Percentiles rank a stretch among this genome's conserved stretches.
These are phyloP conservation scores for Arion vulgaris DNA, from an alignment of 1,140 invertebrate genomes.

Conservation along the genomic window DNA sequence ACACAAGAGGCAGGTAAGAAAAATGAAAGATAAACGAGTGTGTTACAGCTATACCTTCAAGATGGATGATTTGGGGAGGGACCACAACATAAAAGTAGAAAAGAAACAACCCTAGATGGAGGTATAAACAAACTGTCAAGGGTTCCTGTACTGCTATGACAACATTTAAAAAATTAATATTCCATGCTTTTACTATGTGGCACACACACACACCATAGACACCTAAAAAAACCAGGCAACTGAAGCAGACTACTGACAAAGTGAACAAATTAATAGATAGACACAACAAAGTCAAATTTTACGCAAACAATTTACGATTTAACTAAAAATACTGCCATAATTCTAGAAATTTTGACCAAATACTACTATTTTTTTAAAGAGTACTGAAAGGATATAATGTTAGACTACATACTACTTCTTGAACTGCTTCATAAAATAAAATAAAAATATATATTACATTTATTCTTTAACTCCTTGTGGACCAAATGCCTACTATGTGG, in stretches of 20 bases:
- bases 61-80: not conserved
- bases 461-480: no score
- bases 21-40: no score
- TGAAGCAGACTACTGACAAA: constrained; percentile 43
- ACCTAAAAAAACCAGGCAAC: constrained; percentile 22
- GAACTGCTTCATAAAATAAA: no score
- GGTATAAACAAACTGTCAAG: not conserved
- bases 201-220: constrained; percentile 18
- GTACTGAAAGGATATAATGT: no score
- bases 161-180: constrained; percentile 19
- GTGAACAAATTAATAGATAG: constrained; percentile 28
- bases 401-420: no score
- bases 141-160: not conserved
- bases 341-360: no score
- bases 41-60: no score
- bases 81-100: not conserved
- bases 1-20: no score
- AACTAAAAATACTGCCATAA: no score
- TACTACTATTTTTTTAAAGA: no score
- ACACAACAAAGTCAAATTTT: constrained; percentile 19
- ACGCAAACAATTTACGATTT: not conserved
- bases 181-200: constrained; percentile 35
- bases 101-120: not conserved
- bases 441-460: no score
- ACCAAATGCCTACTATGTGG: no score